Evolutionary conservation across 2,113 vertebrate species (phyloP), one percentile per base, ranked within the genome.

Genomic region (Bombycilla garrulus): DNA sequence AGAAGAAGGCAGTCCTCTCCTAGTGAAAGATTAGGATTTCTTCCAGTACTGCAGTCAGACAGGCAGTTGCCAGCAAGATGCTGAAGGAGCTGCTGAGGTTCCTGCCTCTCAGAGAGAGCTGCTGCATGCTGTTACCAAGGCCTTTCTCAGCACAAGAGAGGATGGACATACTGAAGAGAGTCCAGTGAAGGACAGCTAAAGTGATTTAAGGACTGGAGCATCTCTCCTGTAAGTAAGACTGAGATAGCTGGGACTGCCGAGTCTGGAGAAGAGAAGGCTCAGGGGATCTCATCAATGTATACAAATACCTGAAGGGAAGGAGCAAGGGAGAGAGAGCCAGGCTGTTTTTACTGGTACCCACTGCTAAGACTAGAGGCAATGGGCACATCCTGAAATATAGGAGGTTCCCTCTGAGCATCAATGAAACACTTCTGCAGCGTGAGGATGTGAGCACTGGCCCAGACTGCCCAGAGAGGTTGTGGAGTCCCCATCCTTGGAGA

Each of bases 381-480:
- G 82, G 24, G 4, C 33, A 36, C 33, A n/a, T 5, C n/a, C 9
- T 50, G 24, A 56, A 50, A 24, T 25, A 62, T 1, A 12, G 5
- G 13, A 67, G 4, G 1, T 20, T 61, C 24, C 16, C 31, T 42
- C 22, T 40, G 11, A 69, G 51, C 22, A 29, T 35, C 28, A 50
- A 40, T 35, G 22, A 81, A 58, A 61, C 29, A 50, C 2, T 54
- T 69, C 22, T 60, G 50, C 29, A 12, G 9, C 26, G 18, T 45
- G 16, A 77, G 16, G 29, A 25, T 29, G 28, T 0, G 0, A 70
- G 33, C 19, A 25, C 19, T 40, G 67, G 31, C 16, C 16, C 21
- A 81, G 29, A 5, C 31, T 85, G 25, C 6, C 24, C 42, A 26
- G 50, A 8, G 12, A 45, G 6, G 22, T 12, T 8, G 2, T 60